Base-by-base conservation (phyloP, 2,888 invertebrate species). In the Andrena bicolor region DNA sequence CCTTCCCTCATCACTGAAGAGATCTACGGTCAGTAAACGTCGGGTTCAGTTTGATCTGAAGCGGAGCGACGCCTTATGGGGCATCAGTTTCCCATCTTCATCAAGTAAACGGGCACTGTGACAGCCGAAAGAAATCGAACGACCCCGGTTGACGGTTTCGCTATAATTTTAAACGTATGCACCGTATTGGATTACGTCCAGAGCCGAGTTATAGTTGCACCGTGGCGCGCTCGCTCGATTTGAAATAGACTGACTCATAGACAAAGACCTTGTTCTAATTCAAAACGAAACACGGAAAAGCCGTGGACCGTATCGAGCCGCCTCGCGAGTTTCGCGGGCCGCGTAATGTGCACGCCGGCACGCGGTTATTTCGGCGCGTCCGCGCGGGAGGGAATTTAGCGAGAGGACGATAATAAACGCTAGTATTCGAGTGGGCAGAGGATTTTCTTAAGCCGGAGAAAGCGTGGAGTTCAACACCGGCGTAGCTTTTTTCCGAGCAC, bases 261-360 rank as follows among this genome's bases (percentile, higher is more conserved):
- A 83, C 85, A 84, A 83, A 86, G 86, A 86, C 87, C 87, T 88
- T 88, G 87, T 86, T 88, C 87, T 81, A 88, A 88, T 82, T 88
- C 79, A 82, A 86, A 80, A 76, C 82, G 86, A 84, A 86, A 86
- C 78, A 84, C 84, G 80, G 80, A 87, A 86, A 87, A 80, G 76
- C 77, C 60, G 53, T 65, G 76, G 83, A 84, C 71, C 82, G 77
- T 65, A 70, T 56, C 77, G 69, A 56, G 51, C 65, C 77, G 20
- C 60, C 28, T 60, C 49, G 64, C 51, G 51, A 30, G 64, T 69
- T 69, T 76, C 68, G 68, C 60, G 68, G 65, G 51, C 70, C 16
- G 23, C 48, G 30, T 66, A 53, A 76, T 64, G 23, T 60, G 64
- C 58, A 26, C 16, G 58, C 65, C n/a, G 28, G 53, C 23, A 16